Evolutionary conservation across 2,888 invertebrate species (phyloP), one percentile per base, ranked within the genome.

Genomic region (Choristoneura rosaceana): DNA sequence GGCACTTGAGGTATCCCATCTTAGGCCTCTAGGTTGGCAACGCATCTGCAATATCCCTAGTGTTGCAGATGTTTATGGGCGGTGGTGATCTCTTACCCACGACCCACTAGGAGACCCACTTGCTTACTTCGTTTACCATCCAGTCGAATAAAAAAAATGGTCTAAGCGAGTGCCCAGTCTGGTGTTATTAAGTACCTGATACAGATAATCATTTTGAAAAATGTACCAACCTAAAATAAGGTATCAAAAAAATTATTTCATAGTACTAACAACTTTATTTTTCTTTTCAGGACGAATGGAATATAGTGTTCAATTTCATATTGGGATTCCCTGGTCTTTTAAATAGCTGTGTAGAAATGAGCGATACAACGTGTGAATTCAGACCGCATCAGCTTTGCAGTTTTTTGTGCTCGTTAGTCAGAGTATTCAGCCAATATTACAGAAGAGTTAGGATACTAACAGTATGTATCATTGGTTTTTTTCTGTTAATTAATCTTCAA

Each of bases 211-310:
- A n/a, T n/a, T n/a, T n/a, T 4, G 14, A 14, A n/a, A 47, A n/a
- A n/a, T 47, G 4, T 0, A 25, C 25, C 25, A 25, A 25, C 25
- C 7, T 4, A n/a, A n/a, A 47, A 47, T n/a, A 52, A 9, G 9
- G 8, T 17, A 8, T 52, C 8, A 1, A 15, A 2, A 25, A 12
- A 17, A 12, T n/a, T 0, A 15, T 8, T 17, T 52, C 4, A 12
- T 52, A 14, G 9, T 25, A 33, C 9, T n/a, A 50, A 47, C 10
- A 17, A 25, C n/a, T 41, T 50, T 17, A 70, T 77, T 69, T 73
- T 76, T 79, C 77, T 81, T 93, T 95, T 17, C 85, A 97, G 97
- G 96, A 97, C 79, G 97, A 97, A 92, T 97, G 97, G 97, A 94
- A 94, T 75, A 83, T 97, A 4, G 84, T 97, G 58, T 97, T 95